A percentile compares a stretch with the other conserved stretches of the same genome.
Evolutionary conservation across 2,888 invertebrate species (phyloP).

Genomic region (Megastigmus dorsalis): DNA sequence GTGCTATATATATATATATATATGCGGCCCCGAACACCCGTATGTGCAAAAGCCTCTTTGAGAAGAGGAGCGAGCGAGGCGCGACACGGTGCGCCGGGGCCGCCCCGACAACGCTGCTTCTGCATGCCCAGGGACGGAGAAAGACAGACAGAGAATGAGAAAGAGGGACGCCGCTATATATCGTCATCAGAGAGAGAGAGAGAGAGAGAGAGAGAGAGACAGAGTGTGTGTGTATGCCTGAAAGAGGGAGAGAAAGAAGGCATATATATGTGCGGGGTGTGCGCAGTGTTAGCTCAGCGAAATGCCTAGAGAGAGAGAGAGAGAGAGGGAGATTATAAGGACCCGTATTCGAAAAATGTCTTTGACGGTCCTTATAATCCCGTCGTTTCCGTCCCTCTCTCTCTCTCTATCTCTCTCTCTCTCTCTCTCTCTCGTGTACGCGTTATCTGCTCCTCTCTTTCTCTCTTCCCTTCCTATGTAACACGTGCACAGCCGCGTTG

Average conservation of each 20-base stretch:
- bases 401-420: not conserved
- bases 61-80: conserved; percentile 8
- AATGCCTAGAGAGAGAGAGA: too few relatives aligned
- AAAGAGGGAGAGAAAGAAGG: conserved; percentile 5
- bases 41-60: conserved; percentile 49
- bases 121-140: conserved; percentile 2
- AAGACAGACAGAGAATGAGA: not conserved
- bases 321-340: not conserved
- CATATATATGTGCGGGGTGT: too few relatives aligned
- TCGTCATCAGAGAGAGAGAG: not conserved
- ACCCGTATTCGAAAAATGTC: conserved; percentile 17
- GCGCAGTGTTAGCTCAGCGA: too few relatives aligned
- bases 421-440: not conserved
- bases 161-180: not conserved
- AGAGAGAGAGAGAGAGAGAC: not conserved
- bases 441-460: not conserved
- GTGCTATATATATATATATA: too few relatives aligned
- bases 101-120: not conserved
- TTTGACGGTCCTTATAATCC: conserved; percentile 28
- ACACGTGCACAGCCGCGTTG: not conserved
- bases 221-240: not conserved
- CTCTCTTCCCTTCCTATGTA: not conserved
- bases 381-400: not conserved
- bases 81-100: too few relatives aligned
- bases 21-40: conserved; percentile 19